Evolutionary conservation across 2,888 invertebrate species (phyloP).

Genomic region (Pollenia amentaria): DNA sequence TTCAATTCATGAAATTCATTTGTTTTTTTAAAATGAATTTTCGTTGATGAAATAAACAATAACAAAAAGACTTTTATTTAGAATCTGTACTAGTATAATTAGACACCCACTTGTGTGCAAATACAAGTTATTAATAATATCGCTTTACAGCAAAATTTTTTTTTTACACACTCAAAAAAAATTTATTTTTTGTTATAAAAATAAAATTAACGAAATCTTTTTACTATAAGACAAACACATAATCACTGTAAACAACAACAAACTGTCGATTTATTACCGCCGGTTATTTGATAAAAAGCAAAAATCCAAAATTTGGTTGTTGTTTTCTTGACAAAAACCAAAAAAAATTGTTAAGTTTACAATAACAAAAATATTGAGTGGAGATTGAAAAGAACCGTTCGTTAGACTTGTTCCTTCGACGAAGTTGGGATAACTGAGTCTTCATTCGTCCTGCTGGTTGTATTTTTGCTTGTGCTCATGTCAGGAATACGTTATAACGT

Average conservation of each 20-base stretch:
- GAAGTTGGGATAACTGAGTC: constrained; percentile 48
- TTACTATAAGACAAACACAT: constrained; percentile 1
- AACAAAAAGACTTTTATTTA: neutral
- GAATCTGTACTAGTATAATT: neutral
- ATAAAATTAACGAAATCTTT: neutral
- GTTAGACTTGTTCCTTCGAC: constrained; percentile 31
- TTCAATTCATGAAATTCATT: neutral
- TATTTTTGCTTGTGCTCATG: neutral
- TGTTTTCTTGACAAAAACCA: neutral
- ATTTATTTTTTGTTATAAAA: neutral
- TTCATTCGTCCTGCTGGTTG: constrained; percentile 10
- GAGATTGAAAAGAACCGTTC: constrained; percentile 4
- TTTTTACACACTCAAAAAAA: neutral
- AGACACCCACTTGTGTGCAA: too few relatives aligned
- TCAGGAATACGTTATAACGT: constrained; percentile 47
- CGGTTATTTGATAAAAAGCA: constrained; percentile 1
- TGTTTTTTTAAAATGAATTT: neutral
- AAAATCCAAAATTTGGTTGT: neutral
- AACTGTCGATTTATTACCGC: constrained; percentile 3
- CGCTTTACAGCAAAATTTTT: too few relatives aligned
- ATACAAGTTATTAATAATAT: too few relatives aligned
- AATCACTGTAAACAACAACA: neutral
- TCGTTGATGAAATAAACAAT: neutral
- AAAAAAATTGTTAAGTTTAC: neutral
- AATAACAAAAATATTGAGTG: constrained; percentile 8